phyloP scores from a whole-genome alignment of 2,888 invertebrate genomes.

The Chrysina gloriosa region DNA sequence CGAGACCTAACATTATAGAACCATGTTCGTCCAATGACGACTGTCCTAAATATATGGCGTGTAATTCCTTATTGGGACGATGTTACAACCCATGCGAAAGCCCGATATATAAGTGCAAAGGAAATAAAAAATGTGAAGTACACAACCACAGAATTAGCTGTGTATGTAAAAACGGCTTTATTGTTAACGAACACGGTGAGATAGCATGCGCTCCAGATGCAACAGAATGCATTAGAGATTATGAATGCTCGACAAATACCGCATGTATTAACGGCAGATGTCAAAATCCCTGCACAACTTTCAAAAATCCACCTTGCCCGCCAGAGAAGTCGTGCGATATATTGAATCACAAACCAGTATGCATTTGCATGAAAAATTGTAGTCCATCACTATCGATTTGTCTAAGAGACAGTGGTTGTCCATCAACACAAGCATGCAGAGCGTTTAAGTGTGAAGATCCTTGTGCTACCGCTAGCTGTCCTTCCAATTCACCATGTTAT shows the following conservation, averaged over 20 bases:
- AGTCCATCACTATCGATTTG: slow-evolving; percentile 88
- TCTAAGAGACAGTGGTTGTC: slow-evolving; percentile 89
- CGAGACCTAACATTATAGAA: slow-evolving; percentile 69
- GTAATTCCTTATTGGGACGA: slow-evolving; percentile 75
- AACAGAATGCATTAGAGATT: slow-evolving; percentile 82
- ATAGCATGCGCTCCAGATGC: slow-evolving; percentile 85
- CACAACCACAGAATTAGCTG: slow-evolving; percentile 87
- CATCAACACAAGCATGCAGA: slow-evolving; percentile 84
- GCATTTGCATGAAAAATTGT: slow-evolving; percentile 89
- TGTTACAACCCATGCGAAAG: slow-evolving; percentile 84
- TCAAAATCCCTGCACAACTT: slow-evolving; percentile 84
- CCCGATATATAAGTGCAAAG: slow-evolving; percentile 77
- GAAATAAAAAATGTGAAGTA: slow-evolving; percentile 89
- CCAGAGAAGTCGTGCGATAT: slow-evolving; percentile 89
- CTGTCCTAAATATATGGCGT: slow-evolving; percentile 81
- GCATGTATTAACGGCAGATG: slow-evolving; percentile 87
- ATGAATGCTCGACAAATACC: slow-evolving; percentile 87
- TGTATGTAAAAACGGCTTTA: slow-evolving; percentile 89
- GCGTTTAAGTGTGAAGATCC: slow-evolving; percentile 93
- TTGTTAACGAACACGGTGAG: slow-evolving; percentile 88
- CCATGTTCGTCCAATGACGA: slow-evolving; percentile 76
- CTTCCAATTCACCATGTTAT: slow-evolving; percentile 87
- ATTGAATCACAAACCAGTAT: slow-evolving; percentile 86
- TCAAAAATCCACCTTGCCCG: slow-evolving; percentile 75
- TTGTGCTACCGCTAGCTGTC: slow-evolving; percentile 86